Evolutionary conservation across 1,140 invertebrate genomes (phyloP).

Genomic region (Laodelphax striatellus): DNA sequence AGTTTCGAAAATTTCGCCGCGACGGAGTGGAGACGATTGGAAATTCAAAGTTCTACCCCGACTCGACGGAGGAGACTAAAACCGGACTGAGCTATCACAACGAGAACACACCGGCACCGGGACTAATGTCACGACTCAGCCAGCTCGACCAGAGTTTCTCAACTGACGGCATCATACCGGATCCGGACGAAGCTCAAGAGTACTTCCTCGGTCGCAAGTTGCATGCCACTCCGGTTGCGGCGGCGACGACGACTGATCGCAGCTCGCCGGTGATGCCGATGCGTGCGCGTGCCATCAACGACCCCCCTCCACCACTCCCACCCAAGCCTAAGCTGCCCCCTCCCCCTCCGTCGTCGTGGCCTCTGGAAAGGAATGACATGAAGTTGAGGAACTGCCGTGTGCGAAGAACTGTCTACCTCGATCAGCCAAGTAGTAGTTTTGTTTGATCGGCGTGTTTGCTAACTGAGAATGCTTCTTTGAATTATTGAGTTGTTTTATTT

Average conservation of each 20-base stretch:
- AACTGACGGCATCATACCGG: constrained; percentile 7
- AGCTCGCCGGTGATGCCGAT: no score
- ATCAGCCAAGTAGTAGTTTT: constrained; percentile 49
- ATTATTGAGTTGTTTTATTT: no score
- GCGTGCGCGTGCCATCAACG: neutral
- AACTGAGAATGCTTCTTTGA: neutral
- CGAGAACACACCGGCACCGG: neutral
- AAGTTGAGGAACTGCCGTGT: constrained; percentile 3
- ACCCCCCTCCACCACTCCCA: constrained; percentile 23
- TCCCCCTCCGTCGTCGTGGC: constrained; percentile 5
- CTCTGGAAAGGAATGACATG: neutral
- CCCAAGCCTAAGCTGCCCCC: constrained; percentile 25
- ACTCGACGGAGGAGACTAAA: constrained; percentile 35
- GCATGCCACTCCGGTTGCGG: no score
- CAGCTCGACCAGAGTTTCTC: constrained; percentile 10
- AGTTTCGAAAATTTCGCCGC: constrained; percentile 23
- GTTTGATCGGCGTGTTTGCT: constrained; percentile 32
- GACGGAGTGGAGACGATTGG: constrained; percentile 14
- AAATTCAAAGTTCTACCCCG: constrained; percentile 11
- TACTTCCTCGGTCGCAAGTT: constrained; percentile 8
- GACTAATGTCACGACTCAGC: constrained; percentile 1
- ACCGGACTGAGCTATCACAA: constrained; percentile 1
- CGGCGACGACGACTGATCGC: neutral
- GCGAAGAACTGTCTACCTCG: constrained; percentile 38
- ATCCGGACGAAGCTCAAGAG: constrained; percentile 9